phyloP scores from a whole-genome alignment of 2,797 vertebrate species.

The Pangasius larnaudii region DNA sequence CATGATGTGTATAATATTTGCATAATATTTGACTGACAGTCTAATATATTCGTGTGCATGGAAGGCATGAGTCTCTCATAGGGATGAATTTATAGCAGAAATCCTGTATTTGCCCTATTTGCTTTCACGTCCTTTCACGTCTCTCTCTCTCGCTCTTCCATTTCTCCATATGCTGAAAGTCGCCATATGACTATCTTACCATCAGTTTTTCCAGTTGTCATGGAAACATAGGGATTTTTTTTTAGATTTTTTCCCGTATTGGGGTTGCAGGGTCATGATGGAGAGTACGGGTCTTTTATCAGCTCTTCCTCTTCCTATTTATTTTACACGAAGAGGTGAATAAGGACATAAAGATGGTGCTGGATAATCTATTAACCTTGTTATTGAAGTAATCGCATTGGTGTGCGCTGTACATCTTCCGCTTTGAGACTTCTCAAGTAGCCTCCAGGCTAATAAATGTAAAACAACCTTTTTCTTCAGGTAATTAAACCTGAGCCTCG shows the following conservation, averaged over 20 bases:
- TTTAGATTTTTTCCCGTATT: background rate
- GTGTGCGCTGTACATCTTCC: background rate
- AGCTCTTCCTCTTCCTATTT: background rate
- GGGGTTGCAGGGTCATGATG: conserved; percentile 47
- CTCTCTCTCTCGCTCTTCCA: conserved; percentile 11
- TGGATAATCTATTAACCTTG: background rate
- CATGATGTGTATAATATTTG: background rate
- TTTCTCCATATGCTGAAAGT: conserved; percentile 23
- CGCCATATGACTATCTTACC: conserved; percentile 27
- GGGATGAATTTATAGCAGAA: conserved; percentile 16
- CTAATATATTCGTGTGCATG: background rate
- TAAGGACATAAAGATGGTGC: background rate
- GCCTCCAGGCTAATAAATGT: background rate
- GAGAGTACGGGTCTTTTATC: background rate
- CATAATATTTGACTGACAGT: background rate
- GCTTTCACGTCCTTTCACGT: background rate
- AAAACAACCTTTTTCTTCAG: background rate
- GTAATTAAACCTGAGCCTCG: background rate
- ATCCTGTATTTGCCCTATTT: conserved; percentile 35
- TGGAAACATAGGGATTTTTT: conserved; percentile 45
- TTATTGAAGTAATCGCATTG: background rate
- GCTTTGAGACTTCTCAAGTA: background rate
- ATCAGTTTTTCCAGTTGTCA: conserved; percentile 51
- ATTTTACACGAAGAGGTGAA: background rate
- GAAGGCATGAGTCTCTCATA: background rate